Conservation (phyloP, 2,888 invertebrate species). For the Acanthosepion esculentum region DNA sequence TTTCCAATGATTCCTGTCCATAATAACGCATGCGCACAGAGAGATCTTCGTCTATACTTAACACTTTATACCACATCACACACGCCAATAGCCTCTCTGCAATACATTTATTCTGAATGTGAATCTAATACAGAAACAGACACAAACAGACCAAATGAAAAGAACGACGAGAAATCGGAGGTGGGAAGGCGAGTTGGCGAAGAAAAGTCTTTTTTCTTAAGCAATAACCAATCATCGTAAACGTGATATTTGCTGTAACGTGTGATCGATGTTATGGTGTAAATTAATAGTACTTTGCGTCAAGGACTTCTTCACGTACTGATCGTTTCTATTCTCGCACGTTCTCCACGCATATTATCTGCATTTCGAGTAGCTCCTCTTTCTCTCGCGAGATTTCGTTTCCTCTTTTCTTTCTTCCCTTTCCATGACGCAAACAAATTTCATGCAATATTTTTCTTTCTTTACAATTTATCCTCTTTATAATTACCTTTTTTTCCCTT, state of each 20-base stretch:
- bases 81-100: background rate
- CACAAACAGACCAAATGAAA: background rate
- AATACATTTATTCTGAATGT: background rate
- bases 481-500: too few relatives aligned
- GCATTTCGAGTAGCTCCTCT: background rate
- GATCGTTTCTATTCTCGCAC: background rate
- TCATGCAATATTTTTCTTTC: too few relatives aligned
- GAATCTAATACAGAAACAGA: background rate
- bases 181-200: background rate
- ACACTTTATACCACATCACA: too few relatives aligned
- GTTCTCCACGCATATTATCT: background rate
- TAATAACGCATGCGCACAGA: too few relatives aligned
- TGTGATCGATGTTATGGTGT: background rate
- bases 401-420: background rate
- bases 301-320: conserved; percentile 8
- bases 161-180: background rate
- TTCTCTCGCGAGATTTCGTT: too few relatives aligned
- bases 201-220: background rate
- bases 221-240: conserved; percentile 23
- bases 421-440: background rate
- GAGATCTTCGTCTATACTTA: too few relatives aligned
- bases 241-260: background rate
- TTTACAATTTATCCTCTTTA: too few relatives aligned
- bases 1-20: too few relatives aligned
- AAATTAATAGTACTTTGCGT: conserved; percentile 22